These are phyloP conservation scores for Drosophila santomea DNA, from an alignment of 1,140 invertebrate genomes.

Conservation along the genomic window DNA sequence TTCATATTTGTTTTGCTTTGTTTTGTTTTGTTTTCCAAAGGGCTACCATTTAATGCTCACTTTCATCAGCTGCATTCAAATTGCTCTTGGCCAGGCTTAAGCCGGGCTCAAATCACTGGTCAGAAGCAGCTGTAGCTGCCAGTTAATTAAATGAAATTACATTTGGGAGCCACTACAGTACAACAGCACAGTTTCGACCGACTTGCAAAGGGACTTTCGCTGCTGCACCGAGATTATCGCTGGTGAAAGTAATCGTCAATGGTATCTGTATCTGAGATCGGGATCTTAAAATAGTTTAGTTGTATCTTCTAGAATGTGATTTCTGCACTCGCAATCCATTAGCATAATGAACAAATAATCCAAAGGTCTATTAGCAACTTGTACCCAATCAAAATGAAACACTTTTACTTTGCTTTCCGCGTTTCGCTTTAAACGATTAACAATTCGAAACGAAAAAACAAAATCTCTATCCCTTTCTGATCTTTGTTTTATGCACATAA, in stretches of 20 bases:
- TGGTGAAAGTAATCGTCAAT: slow-evolving; percentile 9
- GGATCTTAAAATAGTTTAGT: too few species aligned
- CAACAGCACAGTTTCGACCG: neutral
- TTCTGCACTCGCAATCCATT: slow-evolving; percentile 21
- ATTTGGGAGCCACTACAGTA: slow-evolving; percentile 9
- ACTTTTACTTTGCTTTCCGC: slow-evolving; percentile 63
- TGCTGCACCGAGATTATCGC: neutral
- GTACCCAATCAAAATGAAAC: slow-evolving; percentile 46
- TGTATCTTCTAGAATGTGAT: slow-evolving; percentile 6
- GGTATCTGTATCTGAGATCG: too few species aligned
- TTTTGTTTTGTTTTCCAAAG: slow-evolving; percentile 9
- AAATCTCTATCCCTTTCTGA: slow-evolving; percentile 33
- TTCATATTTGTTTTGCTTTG: slow-evolving; percentile 30
- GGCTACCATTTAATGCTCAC: neutral
- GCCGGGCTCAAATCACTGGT: slow-evolving; percentile 8
- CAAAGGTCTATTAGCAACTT: slow-evolving; percentile 41
- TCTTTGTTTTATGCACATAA: slow-evolving; percentile 70
- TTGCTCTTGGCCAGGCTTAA: slow-evolving; percentile 18
- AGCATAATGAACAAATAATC: slow-evolving; percentile 38
- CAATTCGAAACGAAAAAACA: neutral
- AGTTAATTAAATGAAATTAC: slow-evolving; percentile 66
- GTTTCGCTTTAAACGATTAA: slow-evolving; percentile 66
- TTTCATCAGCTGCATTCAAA: slow-evolving; percentile 35
- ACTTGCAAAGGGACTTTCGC: slow-evolving; percentile 21
- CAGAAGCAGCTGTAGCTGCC: slow-evolving; percentile 9